Percentiles rank a stretch among this genome's conserved stretches.
These are phyloP conservation scores for Callitettix versicolor DNA, from an alignment of 1,140 invertebrate species.

Conservation along the genomic window DNA sequence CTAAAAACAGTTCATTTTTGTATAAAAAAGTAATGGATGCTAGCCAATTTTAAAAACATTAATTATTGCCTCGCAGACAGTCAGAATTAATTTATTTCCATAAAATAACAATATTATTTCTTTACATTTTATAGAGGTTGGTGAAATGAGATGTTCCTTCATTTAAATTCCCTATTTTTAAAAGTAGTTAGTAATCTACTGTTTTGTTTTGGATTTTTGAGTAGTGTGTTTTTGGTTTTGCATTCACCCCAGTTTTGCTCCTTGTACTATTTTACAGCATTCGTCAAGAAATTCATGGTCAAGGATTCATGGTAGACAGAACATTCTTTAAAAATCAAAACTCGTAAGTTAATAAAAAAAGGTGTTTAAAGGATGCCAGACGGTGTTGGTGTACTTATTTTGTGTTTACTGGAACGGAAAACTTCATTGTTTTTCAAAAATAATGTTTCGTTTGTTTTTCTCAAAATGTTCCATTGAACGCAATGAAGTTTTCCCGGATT, in stretches of 20 bases:
- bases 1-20: too few species aligned
- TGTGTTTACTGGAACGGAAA: too few species aligned
- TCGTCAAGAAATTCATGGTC: slow-evolving; percentile 62
- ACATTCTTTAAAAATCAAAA: slow-evolving; percentile 6
- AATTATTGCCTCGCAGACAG: too few species aligned
- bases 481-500: not conserved
- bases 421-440: not conserved
- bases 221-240: slow-evolving; percentile 4
- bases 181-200: not conserved
- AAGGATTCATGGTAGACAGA: slow-evolving; percentile 1
- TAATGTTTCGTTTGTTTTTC: too few species aligned
- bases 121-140: not conserved
- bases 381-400: too few species aligned
- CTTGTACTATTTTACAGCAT: slow-evolving; percentile 46
- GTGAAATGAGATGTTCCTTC: not conserved
- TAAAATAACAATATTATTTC: too few species aligned
- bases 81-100: too few species aligned
- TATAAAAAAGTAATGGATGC: too few species aligned
- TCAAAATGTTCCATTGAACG: not conserved
- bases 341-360: slow-evolving; percentile 12
- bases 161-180: not conserved
- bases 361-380: not conserved
- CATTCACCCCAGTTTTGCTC: not conserved
- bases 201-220: slow-evolving; percentile 15
- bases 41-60: too few species aligned